Evolutionary conservation across 2,113 vertebrate genomes (phyloP), one percentile per base, ranked within the genome.

Genomic region (Monopterus albus): DNA sequence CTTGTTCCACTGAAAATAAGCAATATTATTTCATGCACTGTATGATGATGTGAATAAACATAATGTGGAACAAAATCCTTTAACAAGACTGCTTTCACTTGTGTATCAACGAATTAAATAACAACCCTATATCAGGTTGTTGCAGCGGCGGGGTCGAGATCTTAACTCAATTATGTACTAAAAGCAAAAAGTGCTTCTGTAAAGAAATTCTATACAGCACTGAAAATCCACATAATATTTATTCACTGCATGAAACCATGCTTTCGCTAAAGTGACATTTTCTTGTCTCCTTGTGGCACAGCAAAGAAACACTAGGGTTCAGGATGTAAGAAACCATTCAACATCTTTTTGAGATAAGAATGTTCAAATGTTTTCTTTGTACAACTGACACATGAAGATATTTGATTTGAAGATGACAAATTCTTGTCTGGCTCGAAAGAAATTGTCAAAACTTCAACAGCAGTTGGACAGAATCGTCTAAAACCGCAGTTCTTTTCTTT

Each of bases 361-460:
- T 31, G 53, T 68, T 35, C 42, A 47, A 38, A 64, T 47, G 31
- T 62, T 28, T 18, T 36, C 25, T 59, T 70, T 59, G 50, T n/a
- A 51, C 40, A 69, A 18, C 67, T 45, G 60, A 66, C 10, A 3
- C 36, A n/a, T n/a, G 21, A 43, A 72, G 7, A 20, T 20, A 10
- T 3, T 62, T 61, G 10, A 20, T 13, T n/a, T n/a, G n/a, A 59
- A 71, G 51, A 39, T 35, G 23, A 53, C 76, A 38, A 40, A 57
- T 61, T 64, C 29, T 31, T 55, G 53, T 66, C 35, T 12, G 20
- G 56, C 62, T 49, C 26, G 43, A 15, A 62, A 33, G 26, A 65
- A 72, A 82, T 17, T 66, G 11, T 25, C 18, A 42, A 0, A 61
- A 69, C 21, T 64, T 55, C 43, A 71, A 64, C 40, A 72, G 38